A percentile compares a stretch with the other conserved stretches of the same genome.
Evolutionary conservation across 2,888 invertebrate species (phyloP).

Genomic region (Caenorhabditis sulstoni): DNA sequence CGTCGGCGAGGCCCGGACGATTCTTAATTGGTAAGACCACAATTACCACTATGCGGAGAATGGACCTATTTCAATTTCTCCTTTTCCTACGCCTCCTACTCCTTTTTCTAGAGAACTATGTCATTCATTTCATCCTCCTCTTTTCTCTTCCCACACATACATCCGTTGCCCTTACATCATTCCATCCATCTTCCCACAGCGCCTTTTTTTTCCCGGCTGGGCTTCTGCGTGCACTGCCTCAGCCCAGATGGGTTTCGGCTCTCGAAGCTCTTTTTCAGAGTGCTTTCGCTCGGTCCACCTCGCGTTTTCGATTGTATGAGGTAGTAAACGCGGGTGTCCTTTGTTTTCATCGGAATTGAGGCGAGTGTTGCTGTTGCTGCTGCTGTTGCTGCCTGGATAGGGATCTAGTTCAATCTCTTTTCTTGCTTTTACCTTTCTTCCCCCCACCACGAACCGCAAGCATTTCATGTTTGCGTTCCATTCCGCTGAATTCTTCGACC

Average conservation of each 20-base stretch:
- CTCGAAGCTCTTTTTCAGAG: not conserved
- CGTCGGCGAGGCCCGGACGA: conserved; percentile 11
- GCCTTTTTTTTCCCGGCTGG: conserved; percentile 14
- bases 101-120: conserved; percentile 32
- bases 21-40: conserved; percentile 58
- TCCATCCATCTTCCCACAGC: not conserved
- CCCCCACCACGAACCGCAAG: not conserved
- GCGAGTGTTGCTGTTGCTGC: no score
- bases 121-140: conserved; percentile 33
- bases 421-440: no score
- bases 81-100: conserved; percentile 8
- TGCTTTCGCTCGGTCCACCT: not conserved
- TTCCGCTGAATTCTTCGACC: no score
- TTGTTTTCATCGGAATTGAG: conserved; percentile 18
- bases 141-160: not conserved
- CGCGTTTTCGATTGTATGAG: no score
- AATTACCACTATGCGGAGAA: conserved; percentile 53
- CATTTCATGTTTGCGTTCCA: conserved; percentile 24
- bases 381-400: not conserved
- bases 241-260: conserved; percentile 30
- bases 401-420: conserved; percentile 17
- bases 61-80: conserved; percentile 36
- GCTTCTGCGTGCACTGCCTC: conserved; percentile 9
- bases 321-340: conserved; percentile 45
- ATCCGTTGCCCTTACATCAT: conserved; percentile 16